Conservation (phyloP, 2,888 invertebrate species). For the Heliothis peltigera region DNA sequence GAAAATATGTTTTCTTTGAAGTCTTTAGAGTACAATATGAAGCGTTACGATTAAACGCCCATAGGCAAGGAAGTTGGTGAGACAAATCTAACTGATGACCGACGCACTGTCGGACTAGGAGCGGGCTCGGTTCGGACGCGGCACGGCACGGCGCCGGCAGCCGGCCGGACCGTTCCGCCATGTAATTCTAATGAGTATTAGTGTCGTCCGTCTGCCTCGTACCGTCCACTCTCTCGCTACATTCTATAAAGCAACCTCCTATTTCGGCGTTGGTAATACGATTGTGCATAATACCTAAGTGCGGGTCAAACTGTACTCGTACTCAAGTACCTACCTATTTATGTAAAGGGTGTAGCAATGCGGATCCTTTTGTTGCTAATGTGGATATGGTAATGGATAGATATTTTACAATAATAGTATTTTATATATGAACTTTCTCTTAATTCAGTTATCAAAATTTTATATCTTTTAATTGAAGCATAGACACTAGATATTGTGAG, state of each 20-base stretch:
- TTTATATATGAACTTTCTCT: constrained; percentile 11
- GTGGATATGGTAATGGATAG: constrained; percentile 24
- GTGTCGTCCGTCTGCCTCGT: constrained; percentile 79
- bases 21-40: constrained; percentile 29
- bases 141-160: constrained; percentile 29
- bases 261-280: constrained; percentile 71
- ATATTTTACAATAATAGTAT: constrained; percentile 36
- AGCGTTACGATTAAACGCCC: constrained; percentile 14
- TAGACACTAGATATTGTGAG: neutral
- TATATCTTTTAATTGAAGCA: neutral
- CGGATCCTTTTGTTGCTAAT: constrained; percentile 40
- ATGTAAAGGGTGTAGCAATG: constrained; percentile 44
- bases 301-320: constrained; percentile 57
- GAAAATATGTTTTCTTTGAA: neutral
- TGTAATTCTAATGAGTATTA: constrained; percentile 90
- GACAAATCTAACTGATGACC: constrained; percentile 54
- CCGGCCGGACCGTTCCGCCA: constrained; percentile 78
- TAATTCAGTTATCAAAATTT: neutral
- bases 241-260: constrained; percentile 68
- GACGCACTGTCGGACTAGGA: constrained; percentile 30
- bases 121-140: constrained; percentile 30
- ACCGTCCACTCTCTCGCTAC: constrained; percentile 68
- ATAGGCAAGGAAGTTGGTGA: constrained; percentile 37
- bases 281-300: constrained; percentile 68
- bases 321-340: constrained; percentile 53